Conservation (phyloP, 2,888 invertebrate species). For the Nomada goodeniana region DNA sequence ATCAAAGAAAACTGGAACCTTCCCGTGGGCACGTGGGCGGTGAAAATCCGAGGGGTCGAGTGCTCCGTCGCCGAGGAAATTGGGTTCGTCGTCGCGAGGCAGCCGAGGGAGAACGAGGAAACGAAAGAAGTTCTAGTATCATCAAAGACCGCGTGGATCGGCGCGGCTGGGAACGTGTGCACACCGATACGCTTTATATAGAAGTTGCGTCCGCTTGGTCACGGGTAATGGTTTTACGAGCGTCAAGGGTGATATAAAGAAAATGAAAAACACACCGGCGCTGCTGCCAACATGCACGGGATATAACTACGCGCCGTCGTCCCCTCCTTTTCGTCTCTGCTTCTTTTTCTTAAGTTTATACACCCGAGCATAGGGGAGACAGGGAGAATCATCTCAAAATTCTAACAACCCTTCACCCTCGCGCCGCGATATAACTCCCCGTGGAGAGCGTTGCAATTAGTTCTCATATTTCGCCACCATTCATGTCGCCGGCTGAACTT, state of each 20-base stretch:
- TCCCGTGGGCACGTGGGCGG: conserved; percentile 69
- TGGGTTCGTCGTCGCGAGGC: conserved; percentile 72
- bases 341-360: conserved; percentile 80
- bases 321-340: conserved; percentile 75
- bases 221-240: conserved; percentile 95
- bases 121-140: conserved; percentile 68
- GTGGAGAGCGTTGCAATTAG: conserved; percentile 83
- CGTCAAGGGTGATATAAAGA: conserved; percentile 94
- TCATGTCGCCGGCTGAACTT: conserved; percentile 46
- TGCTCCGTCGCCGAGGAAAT: conserved; percentile 74
- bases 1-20: conserved; percentile 68
- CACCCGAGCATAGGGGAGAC: conserved; percentile 48
- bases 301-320: conserved; percentile 80
- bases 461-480: conserved; percentile 75
- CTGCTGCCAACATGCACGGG: conserved; percentile 81
- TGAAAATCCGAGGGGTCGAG: conserved; percentile 64
- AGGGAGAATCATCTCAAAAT: conserved; percentile 50
- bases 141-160: conserved; percentile 77
- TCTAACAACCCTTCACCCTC: conserved; percentile 28
- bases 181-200: conserved; percentile 71
- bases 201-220: conserved; percentile 88
- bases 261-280: conserved; percentile 92
- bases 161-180: conserved; percentile 68
- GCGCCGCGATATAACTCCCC: conserved; percentile 75
- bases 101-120: conserved; percentile 38